phyloP scores from a whole-genome alignment of 2,113 vertebrate genomes.

The Festucalex cinctus region DNA sequence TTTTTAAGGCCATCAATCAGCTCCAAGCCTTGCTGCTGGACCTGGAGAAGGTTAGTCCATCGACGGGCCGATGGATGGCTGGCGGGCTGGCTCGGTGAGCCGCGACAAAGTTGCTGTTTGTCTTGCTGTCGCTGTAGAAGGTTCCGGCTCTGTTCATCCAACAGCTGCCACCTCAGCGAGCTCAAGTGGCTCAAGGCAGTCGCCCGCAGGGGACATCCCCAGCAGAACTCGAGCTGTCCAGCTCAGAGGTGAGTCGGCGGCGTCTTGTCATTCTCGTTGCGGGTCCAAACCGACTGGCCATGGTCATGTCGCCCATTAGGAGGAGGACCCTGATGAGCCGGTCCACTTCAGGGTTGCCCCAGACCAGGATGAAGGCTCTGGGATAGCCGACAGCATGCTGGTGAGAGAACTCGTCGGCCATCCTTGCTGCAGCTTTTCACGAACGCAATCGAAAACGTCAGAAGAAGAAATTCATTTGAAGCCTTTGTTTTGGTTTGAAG shows the following conservation, averaged over 20 bases:
- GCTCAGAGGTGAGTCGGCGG: slow-evolving; percentile 17
- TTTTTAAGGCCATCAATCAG: slow-evolving; percentile 76
- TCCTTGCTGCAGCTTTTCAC: no score
- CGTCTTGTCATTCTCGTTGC: neutral
- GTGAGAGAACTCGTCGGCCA: slow-evolving; percentile 24
- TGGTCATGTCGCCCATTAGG: slow-evolving; percentile 16
- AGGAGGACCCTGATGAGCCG: slow-evolving; percentile 21
- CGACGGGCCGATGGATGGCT: neutral
- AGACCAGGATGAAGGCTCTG: slow-evolving; percentile 50
- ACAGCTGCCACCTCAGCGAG: slow-evolving; percentile 35
- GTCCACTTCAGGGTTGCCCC: slow-evolving; percentile 57
- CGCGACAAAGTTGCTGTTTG: neutral
- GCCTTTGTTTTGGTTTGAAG: no score
- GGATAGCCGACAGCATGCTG: slow-evolving; percentile 23
- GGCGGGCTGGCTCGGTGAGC: accelerated
- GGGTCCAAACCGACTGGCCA: neutral
- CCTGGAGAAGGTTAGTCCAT: slow-evolving; percentile 75
- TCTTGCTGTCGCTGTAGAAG: slow-evolving; percentile 36
- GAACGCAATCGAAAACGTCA: no score
- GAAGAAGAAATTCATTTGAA: no score
- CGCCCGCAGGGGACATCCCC: neutral
- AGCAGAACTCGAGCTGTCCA: neutral
- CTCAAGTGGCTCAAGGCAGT: slow-evolving; percentile 23
- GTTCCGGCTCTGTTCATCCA: slow-evolving; percentile 57
- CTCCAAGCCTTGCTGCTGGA: slow-evolving; percentile 77